Evolutionary conservation across 1,140 invertebrate genomes (phyloP).

Genomic region (Drosophila repleta): DNA sequence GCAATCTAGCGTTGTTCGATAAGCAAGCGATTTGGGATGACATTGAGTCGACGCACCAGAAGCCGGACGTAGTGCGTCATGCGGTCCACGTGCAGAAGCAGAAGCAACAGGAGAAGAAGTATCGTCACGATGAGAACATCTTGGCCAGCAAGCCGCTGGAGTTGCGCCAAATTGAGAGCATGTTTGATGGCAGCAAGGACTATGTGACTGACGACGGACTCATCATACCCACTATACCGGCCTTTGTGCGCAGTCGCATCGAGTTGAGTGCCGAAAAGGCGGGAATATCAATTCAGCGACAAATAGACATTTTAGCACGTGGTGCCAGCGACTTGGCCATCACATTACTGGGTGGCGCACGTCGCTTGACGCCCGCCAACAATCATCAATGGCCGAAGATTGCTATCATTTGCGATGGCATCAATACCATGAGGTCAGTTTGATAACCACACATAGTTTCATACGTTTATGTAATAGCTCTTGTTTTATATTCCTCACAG

Average conservation of each 20-base stretch:
- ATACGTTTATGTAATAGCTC: not conserved
- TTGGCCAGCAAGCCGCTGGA: constrained; percentile 88
- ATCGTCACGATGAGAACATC: constrained; percentile 93
- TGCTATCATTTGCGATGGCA: constrained; percentile 88
- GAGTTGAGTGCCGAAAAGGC: constrained; percentile 87
- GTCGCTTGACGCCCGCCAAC: constrained; percentile 91
- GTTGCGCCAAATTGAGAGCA: constrained; percentile 88
- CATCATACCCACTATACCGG: constrained; percentile 90
- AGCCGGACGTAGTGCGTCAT: constrained; percentile 86
- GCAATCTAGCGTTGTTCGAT: constrained; percentile 95
- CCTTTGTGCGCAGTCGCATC: constrained; percentile 87
- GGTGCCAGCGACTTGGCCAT: constrained; percentile 91
- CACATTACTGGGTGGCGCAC: constrained; percentile 90
- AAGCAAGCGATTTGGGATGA: constrained; percentile 92
- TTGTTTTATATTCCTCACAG: constrained; percentile 42
- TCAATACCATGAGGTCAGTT: constrained; percentile 63
- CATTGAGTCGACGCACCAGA: constrained; percentile 86
- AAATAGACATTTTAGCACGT: constrained; percentile 90
- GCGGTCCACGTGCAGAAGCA: constrained; percentile 46
- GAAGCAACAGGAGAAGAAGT: constrained; percentile 78
- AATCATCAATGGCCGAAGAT: constrained; percentile 92
- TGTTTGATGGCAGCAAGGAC: constrained; percentile 86
- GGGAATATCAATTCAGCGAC: constrained; percentile 88
- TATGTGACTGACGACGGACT: constrained; percentile 93
- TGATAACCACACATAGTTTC: not conserved